phyloP scores from a whole-genome alignment of 1,140 invertebrate genomes.

The Charaxes varanes region DNA sequence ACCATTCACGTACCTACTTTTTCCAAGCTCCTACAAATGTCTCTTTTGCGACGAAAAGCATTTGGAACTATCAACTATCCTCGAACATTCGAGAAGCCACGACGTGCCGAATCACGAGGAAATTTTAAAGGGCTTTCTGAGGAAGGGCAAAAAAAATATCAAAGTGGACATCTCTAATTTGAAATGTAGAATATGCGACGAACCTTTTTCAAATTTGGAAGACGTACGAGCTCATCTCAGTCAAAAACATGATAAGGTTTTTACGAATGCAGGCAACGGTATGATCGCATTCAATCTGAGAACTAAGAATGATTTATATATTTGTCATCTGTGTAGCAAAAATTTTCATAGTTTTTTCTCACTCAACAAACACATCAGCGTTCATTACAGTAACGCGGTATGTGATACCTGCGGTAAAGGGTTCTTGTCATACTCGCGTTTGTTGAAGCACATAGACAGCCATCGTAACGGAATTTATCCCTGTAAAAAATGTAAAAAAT shows the following conservation, averaged over 20 bases:
- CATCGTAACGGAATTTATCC: constrained; percentile 10
- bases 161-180: constrained; percentile 17
- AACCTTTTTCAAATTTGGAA: constrained; percentile 26
- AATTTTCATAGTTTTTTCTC: constrained; percentile 46
- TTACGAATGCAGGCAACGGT: constrained; percentile 42
- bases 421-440: constrained; percentile 9
- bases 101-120: constrained; percentile 6
- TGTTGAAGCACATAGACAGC: constrained; percentile 14
- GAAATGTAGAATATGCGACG: constrained; percentile 6
- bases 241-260: constrained; percentile 28
- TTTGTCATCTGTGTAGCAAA: constrained; percentile 44
- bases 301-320: constrained; percentile 31
- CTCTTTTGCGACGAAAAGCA: constrained; percentile 47
- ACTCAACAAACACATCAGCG: constrained; percentile 52
- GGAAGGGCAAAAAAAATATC: constrained; percentile 11
- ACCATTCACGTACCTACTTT: constrained; percentile 3
- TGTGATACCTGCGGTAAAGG: constrained; percentile 58
- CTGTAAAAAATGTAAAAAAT: constrained; percentile 13
- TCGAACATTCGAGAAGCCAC: constrained; percentile 33
- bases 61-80: constrained; percentile 29
- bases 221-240: constrained; percentile 32
- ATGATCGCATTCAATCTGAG: constrained; percentile 40
- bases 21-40: constrained; percentile 40
- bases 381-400: constrained; percentile 47
- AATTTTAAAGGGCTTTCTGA: constrained; percentile 8